Conservation (phyloP, 2,113 vertebrate genomes). For the Lophochroa leadbeateri region DNA sequence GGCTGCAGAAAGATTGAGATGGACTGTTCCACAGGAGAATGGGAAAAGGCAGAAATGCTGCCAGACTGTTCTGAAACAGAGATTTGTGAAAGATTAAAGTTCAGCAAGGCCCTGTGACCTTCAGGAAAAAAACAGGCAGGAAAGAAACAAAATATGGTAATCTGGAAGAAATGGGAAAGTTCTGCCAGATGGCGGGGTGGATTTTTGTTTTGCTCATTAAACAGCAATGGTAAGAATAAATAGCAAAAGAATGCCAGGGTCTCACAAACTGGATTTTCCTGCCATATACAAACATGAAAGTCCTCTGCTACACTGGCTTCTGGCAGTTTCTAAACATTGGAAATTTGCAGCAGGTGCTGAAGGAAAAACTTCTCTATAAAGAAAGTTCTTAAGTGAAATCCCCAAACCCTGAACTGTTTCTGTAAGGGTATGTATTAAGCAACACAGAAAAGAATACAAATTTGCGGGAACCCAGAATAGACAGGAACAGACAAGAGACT, state of each 20-base stretch:
- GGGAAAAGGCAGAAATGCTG: not conserved
- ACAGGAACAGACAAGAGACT: not conserved
- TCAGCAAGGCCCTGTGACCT: not conserved
- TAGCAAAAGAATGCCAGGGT: not conserved
- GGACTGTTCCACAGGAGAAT: not conserved
- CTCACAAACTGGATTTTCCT: not conserved
- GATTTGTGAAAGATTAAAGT: not conserved
- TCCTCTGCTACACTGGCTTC: not conserved
- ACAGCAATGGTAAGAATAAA: not conserved
- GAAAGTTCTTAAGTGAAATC: not conserved
- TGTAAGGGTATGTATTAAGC: not conserved
- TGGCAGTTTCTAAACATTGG: not conserved
- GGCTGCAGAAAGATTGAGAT: not conserved
- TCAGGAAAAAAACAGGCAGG: not conserved
- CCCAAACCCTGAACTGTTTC: not conserved
- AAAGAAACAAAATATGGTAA: not conserved
- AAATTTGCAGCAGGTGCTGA: not conserved
- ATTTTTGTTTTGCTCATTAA: not conserved
- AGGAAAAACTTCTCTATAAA: not conserved
- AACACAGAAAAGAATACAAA: not conserved
- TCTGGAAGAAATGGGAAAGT: not conserved
- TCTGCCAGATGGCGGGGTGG: not conserved
- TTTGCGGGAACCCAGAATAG: not conserved
- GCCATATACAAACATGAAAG: not conserved
- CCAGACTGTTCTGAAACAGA: not conserved